Evolutionary conservation across 2,113 vertebrate species (phyloP), one percentile per base, ranked within the genome.

Genomic region (Casuarius casuarius): DNA sequence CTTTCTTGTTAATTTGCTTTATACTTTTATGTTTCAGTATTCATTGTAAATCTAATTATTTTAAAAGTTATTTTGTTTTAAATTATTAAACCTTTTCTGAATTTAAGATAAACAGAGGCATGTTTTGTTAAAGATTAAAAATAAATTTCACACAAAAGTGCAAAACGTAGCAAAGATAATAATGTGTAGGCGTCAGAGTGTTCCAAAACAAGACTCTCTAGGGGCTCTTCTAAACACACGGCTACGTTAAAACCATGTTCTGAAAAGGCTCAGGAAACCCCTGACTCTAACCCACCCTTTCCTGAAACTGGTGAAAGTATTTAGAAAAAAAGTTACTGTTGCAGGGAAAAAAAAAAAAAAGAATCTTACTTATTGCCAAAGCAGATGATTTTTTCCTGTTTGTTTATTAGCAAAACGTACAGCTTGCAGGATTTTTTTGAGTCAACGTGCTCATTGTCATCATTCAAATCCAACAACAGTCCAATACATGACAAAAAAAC

Each of bases 31-130:
- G 98, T 98, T 98, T 98, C 93, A 96, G 90, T 89, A 89, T 96
- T 98, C 97, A 98, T 98, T 98, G 98, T 98, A 98, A 95, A 98
- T 97, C 96, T 97, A 98, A 98, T 98, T 98, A 98, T 98, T 98
- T 98, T 14, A 96, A 97, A 98, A 97, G 97, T 97, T 92, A 97
- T 97, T 97, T 98, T 98, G 97, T 98, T 98, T 97, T 98, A 97
- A 98, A 96, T 91, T 89, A 97, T 97, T 97, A 97, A 96, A 96
- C 91, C 97, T 98, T 97, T 98, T 98, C 97, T 94, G 97, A 95
- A 96, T 97, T 96, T 95, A 97, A 98, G 97, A 97, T 98, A 98
- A 98, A 98, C 98, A 98, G 58, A 87, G 86, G 70, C 95, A 91
- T 97, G 97, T 97, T 98, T 98, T 98, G 97, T 97, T 98, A 97